Evolutionary conservation across 2,113 vertebrate genomes (phyloP).

Genomic region (Eudyptes chrysolophus): DNA sequence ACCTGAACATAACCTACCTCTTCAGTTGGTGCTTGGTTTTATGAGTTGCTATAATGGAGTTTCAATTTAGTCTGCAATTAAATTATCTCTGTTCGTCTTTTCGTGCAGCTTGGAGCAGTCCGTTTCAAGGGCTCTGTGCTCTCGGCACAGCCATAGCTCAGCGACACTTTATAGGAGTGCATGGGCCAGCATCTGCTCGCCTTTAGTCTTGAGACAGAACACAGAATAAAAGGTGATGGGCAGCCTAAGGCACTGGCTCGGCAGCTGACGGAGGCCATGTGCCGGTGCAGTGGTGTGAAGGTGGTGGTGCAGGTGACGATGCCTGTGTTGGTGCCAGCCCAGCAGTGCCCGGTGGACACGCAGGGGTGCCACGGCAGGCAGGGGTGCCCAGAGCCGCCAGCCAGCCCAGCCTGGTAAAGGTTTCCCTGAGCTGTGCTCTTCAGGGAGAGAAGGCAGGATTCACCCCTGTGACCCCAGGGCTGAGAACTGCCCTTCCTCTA

Average conservation of each 20-base stretch:
- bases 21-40: background rate
- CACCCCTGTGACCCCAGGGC: accelerated
- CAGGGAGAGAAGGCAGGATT: background rate
- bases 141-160: background rate
- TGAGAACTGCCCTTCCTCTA: background rate
- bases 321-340: background rate
- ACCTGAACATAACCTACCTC: background rate
- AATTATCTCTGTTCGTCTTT: background rate
- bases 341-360: background rate
- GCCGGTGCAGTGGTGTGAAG: no score
- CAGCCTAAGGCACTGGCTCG: no score
- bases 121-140: background rate
- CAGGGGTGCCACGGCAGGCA: no score
- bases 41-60: background rate
- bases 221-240: background rate
- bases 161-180: background rate
- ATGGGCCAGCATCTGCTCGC: background rate
- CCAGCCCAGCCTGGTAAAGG: background rate
- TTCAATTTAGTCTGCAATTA: no score
- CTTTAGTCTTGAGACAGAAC: background rate
- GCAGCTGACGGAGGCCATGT: background rate
- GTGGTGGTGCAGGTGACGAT: background rate
- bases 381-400: background rate
- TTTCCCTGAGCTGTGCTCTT: no score
- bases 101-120: no score